Evolutionary conservation across 2,888 invertebrate genomes (phyloP).

Genomic region (Pachydiplax longipennis): DNA sequence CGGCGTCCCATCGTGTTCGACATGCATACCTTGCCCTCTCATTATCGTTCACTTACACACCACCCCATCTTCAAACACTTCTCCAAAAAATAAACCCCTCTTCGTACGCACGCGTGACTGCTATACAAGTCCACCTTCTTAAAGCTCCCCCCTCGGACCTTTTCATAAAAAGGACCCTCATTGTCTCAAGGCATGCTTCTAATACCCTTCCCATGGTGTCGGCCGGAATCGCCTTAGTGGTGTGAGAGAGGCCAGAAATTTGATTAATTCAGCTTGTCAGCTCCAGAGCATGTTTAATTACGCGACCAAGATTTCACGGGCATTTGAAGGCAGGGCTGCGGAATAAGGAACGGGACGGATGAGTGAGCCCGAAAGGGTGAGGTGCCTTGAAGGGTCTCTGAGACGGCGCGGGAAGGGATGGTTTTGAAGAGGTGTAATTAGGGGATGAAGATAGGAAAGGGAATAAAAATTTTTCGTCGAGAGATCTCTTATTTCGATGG

Average conservation of each 20-base stretch:
- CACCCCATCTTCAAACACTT: background rate
- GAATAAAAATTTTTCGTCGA: background rate
- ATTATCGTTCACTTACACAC: background rate
- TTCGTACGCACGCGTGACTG: background rate
- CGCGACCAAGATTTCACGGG: conserved; percentile 38
- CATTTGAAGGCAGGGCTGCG: conserved; percentile 14
- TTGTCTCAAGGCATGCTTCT: background rate
- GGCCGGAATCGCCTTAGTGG: background rate
- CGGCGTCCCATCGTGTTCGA: background rate
- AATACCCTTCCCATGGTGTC: background rate
- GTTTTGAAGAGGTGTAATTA: conserved; percentile 27
- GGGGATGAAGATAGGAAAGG: conserved; percentile 13
- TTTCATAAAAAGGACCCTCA: background rate
- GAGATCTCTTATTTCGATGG: background rate
- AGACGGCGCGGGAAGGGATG: background rate
- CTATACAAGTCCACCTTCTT: background rate
- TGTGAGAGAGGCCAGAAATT: background rate
- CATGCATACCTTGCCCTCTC: background rate
- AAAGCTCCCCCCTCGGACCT: background rate
- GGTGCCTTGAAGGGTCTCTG: background rate
- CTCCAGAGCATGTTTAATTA: conserved; percentile 42
- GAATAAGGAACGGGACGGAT: background rate
- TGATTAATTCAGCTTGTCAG: conserved; percentile 44
- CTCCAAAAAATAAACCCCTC: background rate
- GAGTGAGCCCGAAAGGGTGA: background rate